phyloP scores from a whole-genome alignment of 1,140 invertebrate genomes.

The Semibalanus balanoides region DNA sequence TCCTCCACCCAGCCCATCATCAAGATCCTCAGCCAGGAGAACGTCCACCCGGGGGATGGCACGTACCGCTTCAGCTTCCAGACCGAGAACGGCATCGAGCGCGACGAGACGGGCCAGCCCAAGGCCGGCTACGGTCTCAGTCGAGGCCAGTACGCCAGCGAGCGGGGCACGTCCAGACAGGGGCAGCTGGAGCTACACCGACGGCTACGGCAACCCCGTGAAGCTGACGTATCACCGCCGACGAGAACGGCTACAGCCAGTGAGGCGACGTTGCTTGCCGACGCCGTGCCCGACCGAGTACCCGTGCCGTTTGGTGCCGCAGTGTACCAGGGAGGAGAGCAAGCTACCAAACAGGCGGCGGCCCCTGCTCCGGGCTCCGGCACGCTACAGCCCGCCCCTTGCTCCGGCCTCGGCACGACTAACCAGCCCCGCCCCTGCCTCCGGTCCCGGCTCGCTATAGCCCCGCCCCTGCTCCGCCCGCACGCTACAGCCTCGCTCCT shows the following conservation, averaged over 20 bases:
- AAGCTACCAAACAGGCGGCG: too few species aligned
- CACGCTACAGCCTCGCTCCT: too few species aligned
- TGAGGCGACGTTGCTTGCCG: background rate
- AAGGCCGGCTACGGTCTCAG: background rate
- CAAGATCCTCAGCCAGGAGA: background rate
- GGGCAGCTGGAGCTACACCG: background rate
- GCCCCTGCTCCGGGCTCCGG: too few species aligned
- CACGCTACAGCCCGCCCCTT: background rate
- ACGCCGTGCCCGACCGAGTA: background rate
- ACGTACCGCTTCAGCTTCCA: conserved; percentile 10
- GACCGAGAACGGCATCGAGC: conserved; percentile 1
- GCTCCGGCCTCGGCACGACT: too few species aligned
- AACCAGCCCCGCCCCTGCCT: too few species aligned
- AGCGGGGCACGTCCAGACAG: background rate
- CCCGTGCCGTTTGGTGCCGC: background rate
- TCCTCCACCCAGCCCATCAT: background rate
- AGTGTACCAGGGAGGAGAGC: background rate
- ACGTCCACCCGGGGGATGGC: conserved; percentile 1
- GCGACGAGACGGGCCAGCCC: too few species aligned
- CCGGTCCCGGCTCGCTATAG: too few species aligned
- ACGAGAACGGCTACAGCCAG: background rate
- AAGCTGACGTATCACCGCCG: background rate
- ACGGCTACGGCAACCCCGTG: background rate
- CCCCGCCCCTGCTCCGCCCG: too few species aligned
- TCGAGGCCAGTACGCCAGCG: background rate